Conservation (phyloP, 2,113 vertebrate species). For the Toxotes chatareus region DNA sequence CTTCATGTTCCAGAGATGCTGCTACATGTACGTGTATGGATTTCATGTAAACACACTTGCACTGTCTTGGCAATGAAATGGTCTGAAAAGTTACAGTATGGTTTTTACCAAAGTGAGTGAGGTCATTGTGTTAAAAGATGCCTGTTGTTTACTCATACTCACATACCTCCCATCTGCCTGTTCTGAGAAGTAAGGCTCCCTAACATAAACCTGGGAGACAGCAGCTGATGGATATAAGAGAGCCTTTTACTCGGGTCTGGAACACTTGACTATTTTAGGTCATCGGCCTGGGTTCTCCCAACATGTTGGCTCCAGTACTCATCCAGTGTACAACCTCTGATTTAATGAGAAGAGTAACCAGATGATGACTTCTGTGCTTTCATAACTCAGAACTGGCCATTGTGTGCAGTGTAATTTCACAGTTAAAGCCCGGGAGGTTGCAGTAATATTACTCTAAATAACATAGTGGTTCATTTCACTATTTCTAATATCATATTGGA, state of each 20-base stretch:
- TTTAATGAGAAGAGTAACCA: constrained; percentile 47
- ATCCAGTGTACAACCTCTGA: constrained; percentile 34
- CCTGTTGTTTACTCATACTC: constrained; percentile 56
- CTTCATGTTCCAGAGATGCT: constrained; percentile 4
- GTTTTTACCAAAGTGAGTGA: constrained; percentile 41
- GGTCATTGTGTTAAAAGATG: constrained; percentile 44
- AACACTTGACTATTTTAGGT: constrained; percentile 86
- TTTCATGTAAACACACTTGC: constrained; percentile 15
- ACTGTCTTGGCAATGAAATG: not conserved
- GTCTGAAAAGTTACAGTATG: constrained; percentile 3
- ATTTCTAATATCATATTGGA: not conserved
- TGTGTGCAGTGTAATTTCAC: constrained; percentile 24
- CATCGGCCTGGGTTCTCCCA: constrained; percentile 59
- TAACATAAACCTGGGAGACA: constrained; percentile 79
- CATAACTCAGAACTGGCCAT: constrained; percentile 21
- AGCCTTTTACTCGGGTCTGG: constrained; percentile 49
- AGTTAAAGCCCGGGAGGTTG: constrained; percentile 7
- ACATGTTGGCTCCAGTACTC: constrained; percentile 31
- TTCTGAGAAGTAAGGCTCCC: constrained; percentile 45
- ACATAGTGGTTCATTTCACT: not conserved
- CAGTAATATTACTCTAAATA: not conserved
- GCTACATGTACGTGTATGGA: not conserved
- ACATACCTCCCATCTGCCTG: constrained; percentile 42
- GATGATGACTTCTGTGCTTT: constrained; percentile 20
- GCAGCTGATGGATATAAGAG: constrained; percentile 70